Base-by-base conservation (phyloP, 2,888 invertebrate genomes). In the Agrilus biguttatus region DNA sequence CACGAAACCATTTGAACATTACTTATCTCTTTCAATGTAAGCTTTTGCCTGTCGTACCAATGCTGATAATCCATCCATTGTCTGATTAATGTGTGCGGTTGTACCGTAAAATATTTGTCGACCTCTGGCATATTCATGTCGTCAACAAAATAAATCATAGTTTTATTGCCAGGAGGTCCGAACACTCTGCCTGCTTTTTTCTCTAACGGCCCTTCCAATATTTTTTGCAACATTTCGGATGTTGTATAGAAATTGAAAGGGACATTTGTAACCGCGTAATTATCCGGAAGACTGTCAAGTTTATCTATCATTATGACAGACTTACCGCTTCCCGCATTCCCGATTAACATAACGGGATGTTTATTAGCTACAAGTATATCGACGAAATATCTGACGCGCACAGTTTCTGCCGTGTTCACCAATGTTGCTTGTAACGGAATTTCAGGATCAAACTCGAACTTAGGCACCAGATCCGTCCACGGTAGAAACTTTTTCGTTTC, bases 71-170 rank as follows among this genome's bases (percentile, higher is more conserved):
- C 91, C 75, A 93, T 80, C 61, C 87, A 90, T 61, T 96, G 90
- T 17, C 93, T 72, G 47, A 95, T 83, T 2, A 95, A 72, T 0
- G 95, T 95, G 59, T 95, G 95, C 0, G 95, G 91, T 60, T 93
- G 93, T 12, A 93, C 93, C 0, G 95, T 95, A 44, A 88, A 90
- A 63, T 93, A 95, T 43, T 76, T 77, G 63, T 95, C 95, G 3
- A 93, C 92, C 69, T 91, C 91, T 0, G 95, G 95, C 92, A 95
- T 95, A 62, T 95, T 95, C 79, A 95, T 78, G 57, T 95, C 95
- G 58, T 95, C 95, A 44, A 95, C 79, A 62, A 95, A 95, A 66
- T 92, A 95, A 42, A 95, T 80, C 74, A 95, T 81, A 14, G 77
- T 78, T 65, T 92, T 91, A 59, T 77, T 87, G n/a, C 92, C 93